A percentile compares a stretch with the other conserved stretches of the same genome.
phyloP scores from a whole-genome alignment of 1,140 invertebrate genomes.

The Calliopsis andreniformis region DNA sequence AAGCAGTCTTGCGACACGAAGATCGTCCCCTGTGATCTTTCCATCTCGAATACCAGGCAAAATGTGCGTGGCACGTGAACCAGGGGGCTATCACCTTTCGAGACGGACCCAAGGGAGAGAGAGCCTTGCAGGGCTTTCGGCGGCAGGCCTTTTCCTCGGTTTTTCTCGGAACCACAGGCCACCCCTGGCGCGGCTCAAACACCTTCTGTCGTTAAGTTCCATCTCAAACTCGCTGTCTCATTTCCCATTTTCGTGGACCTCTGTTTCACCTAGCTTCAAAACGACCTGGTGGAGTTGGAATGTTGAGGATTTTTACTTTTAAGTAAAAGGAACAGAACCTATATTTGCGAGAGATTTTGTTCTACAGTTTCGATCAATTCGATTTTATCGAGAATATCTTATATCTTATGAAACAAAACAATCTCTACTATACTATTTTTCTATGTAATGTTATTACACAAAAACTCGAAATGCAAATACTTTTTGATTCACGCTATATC shows the following conservation, averaged over 20 bases:
- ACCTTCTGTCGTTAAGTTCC: slow-evolving; percentile 14
- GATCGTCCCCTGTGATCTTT: slow-evolving; percentile 43
- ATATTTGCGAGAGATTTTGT: too few relatives aligned
- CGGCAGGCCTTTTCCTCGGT: slow-evolving; percentile 15
- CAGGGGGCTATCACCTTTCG: slow-evolving; percentile 49
- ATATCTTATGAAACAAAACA: too few relatives aligned
- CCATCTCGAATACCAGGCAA: slow-evolving; percentile 25
- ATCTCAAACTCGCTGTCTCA: background rate
- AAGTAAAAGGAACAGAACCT: too few relatives aligned
- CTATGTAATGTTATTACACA: too few relatives aligned
- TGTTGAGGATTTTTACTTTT: too few relatives aligned
- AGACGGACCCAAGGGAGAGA: background rate
- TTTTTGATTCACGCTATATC: too few relatives aligned
- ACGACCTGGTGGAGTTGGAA: too few relatives aligned
- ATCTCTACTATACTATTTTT: too few relatives aligned
- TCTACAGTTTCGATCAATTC: too few relatives aligned
- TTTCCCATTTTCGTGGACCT: background rate
- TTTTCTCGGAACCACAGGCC: slow-evolving; percentile 27
- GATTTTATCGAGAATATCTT: too few relatives aligned
- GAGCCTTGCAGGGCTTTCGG: background rate
- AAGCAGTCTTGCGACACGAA: slow-evolving; percentile 35
- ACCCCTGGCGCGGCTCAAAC: background rate
- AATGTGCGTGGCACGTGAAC: slow-evolving; percentile 60
- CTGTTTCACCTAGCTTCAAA: background rate
- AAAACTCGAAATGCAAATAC: too few relatives aligned